Evolutionary conservation across 2,888 invertebrate genomes (phyloP).

Genomic region (Ophion ellenae): DNA sequence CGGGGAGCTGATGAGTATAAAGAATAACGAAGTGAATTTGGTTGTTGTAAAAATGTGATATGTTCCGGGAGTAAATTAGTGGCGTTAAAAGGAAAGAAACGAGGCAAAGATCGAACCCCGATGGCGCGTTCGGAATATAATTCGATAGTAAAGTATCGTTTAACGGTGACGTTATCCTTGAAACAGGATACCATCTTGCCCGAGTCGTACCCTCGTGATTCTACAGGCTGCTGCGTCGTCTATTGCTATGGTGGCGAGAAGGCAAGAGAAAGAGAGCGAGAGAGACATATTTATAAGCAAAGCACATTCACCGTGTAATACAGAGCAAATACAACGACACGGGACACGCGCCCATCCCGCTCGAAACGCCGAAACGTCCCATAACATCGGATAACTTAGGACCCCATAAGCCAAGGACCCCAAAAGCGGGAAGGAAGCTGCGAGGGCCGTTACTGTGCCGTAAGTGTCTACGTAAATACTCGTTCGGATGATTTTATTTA

Average conservation of each 20-base stretch:
- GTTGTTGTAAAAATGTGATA: not conserved
- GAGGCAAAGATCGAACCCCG: slow-evolving; percentile 38
- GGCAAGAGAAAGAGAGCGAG: slow-evolving; percentile 4
- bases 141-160: slow-evolving; percentile 49
- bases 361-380: slow-evolving; percentile 68
- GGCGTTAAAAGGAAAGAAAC: slow-evolving; percentile 4
- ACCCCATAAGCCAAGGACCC: slow-evolving; percentile 69
- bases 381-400: slow-evolving; percentile 75
- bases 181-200: slow-evolving; percentile 18
- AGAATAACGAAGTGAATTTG: not conserved
- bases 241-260: slow-evolving; percentile 35
- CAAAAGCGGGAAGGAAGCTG: slow-evolving; percentile 66
- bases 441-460: slow-evolving; percentile 70
- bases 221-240: slow-evolving; percentile 41
- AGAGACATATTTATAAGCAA: slow-evolving; percentile 50
- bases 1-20: not conserved
- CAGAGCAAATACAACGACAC: slow-evolving; percentile 56
- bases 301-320: slow-evolving; percentile 43
- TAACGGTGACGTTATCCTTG: slow-evolving; percentile 43
- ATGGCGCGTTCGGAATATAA: slow-evolving; percentile 18
- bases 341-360: slow-evolving; percentile 63
- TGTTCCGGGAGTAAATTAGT: slow-evolving; percentile 8
- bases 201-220: slow-evolving; percentile 40
- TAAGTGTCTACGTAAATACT: slow-evolving; percentile 74
- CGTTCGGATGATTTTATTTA: slow-evolving; percentile 77